Conservation (phyloP, 1,140 invertebrate genomes). For the Drosophila guanche region DNA sequence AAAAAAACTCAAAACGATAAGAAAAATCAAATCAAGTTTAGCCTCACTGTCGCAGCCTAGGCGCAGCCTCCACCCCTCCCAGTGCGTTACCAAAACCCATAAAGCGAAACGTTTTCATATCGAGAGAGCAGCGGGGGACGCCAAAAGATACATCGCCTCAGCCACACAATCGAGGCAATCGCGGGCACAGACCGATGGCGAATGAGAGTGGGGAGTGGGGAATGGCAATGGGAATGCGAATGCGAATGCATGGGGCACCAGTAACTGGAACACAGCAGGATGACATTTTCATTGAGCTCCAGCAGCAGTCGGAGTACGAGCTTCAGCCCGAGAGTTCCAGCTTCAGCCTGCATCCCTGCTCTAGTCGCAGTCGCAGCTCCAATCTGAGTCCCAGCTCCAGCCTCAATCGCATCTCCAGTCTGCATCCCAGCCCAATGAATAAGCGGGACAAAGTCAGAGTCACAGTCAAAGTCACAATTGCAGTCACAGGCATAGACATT, state of each 20-base stretch:
- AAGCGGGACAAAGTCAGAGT: conserved; percentile 15
- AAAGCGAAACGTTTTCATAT: conserved; percentile 79
- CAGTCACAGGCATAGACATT: conserved; percentile 38
- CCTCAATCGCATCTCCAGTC: not conserved
- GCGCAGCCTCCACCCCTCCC: conserved; percentile 6
- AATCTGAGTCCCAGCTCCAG: not conserved
- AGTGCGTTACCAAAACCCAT: conserved; percentile 71
- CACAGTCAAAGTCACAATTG: not conserved
- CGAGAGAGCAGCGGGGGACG: conserved; percentile 67
- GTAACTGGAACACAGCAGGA: conserved; percentile 82
- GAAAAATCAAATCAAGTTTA: conserved; percentile 78
- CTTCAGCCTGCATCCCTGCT: no score
- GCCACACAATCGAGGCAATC: conserved; percentile 52
- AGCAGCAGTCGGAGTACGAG: not conserved
- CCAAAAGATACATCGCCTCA: conserved; percentile 70
- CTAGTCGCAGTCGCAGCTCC: conserved; percentile 1
- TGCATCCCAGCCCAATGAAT: conserved; percentile 14
- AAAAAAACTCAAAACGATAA: conserved; percentile 43
- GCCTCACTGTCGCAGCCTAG: conserved; percentile 37
- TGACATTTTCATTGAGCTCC: conserved; percentile 78
- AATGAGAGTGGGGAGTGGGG: conserved; percentile 1
- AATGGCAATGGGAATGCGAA: conserved; percentile 14
- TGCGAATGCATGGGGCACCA: conserved; percentile 56
- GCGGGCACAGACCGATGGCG: conserved; percentile 11
- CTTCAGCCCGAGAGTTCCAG: not conserved